A percentile compares a stretch with the other conserved stretches of the same genome.
These are phyloP conservation scores for Conus canariensis DNA, from an alignment of 2,888 invertebrate species.

Conservation along the genomic window DNA sequence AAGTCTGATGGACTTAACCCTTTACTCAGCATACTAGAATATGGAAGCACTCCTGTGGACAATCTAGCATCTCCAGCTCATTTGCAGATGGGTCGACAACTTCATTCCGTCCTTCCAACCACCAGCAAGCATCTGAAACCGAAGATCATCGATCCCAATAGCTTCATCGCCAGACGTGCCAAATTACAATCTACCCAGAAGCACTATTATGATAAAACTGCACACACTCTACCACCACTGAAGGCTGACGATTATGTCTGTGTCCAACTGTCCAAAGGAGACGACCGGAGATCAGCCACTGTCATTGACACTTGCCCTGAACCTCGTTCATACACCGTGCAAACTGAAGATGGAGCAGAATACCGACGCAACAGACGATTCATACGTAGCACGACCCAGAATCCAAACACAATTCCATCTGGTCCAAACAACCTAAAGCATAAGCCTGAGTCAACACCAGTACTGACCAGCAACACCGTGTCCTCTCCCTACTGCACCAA, in stretches of 20 bases:
- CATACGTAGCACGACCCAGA: no score
- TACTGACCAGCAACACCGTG: no score
- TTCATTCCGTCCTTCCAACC: conserved; percentile 45
- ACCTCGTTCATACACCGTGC: neutral
- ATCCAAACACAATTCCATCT: no score
- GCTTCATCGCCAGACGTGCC: neutral
- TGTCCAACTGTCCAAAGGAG: neutral
- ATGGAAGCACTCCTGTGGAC: conserved; percentile 3
- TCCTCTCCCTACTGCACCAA: no score
- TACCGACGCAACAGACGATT: neutral
- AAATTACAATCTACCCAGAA: conserved; percentile 35
- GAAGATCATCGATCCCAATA: neutral
- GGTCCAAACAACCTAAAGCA: no score
- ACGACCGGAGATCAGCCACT: conserved; percentile 39
- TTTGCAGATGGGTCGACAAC: conserved; percentile 12
- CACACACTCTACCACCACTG: conserved; percentile 30
- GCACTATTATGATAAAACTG: conserved; percentile 30
- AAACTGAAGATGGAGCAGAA: neutral
- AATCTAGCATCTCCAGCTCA: neutral
- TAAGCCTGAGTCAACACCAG: no score
- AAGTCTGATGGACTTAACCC: neutral
- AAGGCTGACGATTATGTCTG: conserved; percentile 41
- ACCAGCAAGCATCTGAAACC: conserved; percentile 37
- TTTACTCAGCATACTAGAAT: neutral
- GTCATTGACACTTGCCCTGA: neutral